These are phyloP conservation scores for Zygaena filipendulae DNA, from an alignment of 2,888 invertebrate species.

Conservation along the genomic window DNA sequence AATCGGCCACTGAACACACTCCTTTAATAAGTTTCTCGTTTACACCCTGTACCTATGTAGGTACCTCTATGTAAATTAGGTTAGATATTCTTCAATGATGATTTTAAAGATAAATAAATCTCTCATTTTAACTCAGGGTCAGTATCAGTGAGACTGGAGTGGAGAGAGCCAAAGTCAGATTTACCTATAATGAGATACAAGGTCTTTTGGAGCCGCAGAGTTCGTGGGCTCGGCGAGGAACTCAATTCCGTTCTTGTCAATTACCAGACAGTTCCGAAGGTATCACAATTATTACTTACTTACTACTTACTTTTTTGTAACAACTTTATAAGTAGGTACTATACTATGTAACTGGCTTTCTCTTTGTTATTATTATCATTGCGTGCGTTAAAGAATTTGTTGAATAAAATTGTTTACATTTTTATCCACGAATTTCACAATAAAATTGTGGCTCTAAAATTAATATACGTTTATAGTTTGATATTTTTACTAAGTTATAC, in stretches of 20 bases:
- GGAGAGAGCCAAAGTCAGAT: constrained; percentile 78
- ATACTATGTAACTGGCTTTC: background rate
- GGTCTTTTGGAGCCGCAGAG: constrained; percentile 78
- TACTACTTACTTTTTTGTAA: background rate
- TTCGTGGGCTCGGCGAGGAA: constrained; percentile 68
- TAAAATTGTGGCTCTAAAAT: too few species aligned
- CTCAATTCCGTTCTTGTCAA: constrained; percentile 72
- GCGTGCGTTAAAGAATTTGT: too few species aligned
- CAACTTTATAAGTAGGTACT: background rate
- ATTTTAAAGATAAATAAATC: too few species aligned
- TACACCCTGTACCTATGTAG: too few species aligned
- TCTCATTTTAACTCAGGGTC: constrained; percentile 34
- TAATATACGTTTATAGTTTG: too few species aligned
- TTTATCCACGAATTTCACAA: too few species aligned
- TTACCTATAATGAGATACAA: constrained; percentile 76
- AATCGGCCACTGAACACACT: too few species aligned
- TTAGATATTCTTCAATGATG: too few species aligned
- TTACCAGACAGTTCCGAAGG: constrained; percentile 72
- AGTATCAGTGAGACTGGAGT: constrained; percentile 71
- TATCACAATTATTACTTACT: constrained; percentile 21
- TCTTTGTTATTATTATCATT: constrained; percentile 1
- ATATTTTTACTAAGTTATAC: too few species aligned
- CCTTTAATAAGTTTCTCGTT: too few species aligned
- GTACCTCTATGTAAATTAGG: too few species aligned
- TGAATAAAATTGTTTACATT: too few species aligned